A percentile compares a stretch with the other conserved stretches of the same genome.
Evolutionary conservation across 2,797 vertebrate species (phyloP).

Genomic region (Girardinus metallicus): DNA sequence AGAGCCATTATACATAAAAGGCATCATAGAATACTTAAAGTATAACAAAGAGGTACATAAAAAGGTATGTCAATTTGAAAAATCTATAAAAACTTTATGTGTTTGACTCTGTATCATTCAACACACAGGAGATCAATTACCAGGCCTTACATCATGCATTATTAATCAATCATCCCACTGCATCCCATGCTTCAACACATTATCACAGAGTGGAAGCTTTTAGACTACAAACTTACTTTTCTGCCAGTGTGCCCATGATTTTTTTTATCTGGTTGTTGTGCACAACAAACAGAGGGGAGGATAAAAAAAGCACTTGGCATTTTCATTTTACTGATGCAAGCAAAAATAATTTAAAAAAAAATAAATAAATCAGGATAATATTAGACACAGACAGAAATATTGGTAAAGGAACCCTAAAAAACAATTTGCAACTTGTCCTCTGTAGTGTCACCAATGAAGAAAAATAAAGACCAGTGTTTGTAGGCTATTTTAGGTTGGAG

Average conservation of each 20-base stretch:
- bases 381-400: background rate
- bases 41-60: background rate
- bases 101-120: conserved; percentile 21
- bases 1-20: background rate
- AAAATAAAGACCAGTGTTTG: background rate
- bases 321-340: background rate
- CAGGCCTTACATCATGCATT: conserved; percentile 31
- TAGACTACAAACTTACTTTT: background rate
- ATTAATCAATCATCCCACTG: conserved; percentile 38
- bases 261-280: background rate
- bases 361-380: background rate
- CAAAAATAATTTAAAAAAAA: background rate
- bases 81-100: conserved; percentile 13
- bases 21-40: background rate
- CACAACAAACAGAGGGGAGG: background rate
- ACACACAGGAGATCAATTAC: conserved; percentile 51
- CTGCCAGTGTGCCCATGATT: background rate
- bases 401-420: background rate
- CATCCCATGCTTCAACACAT: conserved; percentile 7
- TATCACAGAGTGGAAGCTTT: conserved; percentile 8
- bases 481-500: background rate
- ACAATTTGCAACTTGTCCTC: background rate
- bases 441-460: background rate
- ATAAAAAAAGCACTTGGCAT: conserved; percentile 2
- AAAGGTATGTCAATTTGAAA: background rate